Conservation (phyloP, 1,140 invertebrate species). For the Agrilus planipennis region DNA sequence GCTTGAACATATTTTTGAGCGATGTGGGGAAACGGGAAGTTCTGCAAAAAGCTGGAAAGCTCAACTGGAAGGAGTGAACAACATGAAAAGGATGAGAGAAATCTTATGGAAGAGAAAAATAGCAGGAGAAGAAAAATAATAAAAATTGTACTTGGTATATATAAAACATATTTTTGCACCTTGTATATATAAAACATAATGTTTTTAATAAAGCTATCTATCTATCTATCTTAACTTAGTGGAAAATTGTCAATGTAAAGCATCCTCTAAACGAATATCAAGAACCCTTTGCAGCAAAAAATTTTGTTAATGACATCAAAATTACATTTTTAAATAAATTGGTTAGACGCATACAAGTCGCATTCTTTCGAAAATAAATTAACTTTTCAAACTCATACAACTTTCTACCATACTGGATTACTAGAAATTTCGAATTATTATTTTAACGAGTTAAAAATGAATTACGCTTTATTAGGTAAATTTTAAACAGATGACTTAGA, state of each 20-base stretch:
- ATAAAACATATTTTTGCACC: no score
- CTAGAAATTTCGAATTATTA: constrained; percentile 1
- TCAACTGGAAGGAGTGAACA: no score
- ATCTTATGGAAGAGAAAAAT: no score
- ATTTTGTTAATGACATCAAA: background rate
- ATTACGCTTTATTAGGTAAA: background rate
- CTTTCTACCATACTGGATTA: constrained; percentile 1
- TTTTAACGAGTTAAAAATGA: constrained; percentile 1
- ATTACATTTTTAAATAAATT: background rate
- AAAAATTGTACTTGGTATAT: no score
- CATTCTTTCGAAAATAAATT: background rate
- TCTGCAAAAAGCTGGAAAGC: no score
- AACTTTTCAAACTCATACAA: background rate
- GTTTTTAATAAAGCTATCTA: no score
- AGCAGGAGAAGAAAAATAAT: no score
- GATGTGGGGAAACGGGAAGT: no score
- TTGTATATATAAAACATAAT: no score
- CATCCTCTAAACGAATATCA: constrained; percentile 1
- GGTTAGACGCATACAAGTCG: background rate
- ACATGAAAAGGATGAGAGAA: no score
- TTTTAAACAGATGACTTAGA: constrained; percentile 6
- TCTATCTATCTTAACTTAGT: no score
- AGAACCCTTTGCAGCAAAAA: background rate
- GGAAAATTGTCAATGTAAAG: constrained; percentile 10
- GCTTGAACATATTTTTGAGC: no score